A percentile compares a stretch with the other conserved stretches of the same genome.
Evolutionary conservation across 2,797 vertebrate species (phyloP).

Genomic region (Strix occidentalis): DNA sequence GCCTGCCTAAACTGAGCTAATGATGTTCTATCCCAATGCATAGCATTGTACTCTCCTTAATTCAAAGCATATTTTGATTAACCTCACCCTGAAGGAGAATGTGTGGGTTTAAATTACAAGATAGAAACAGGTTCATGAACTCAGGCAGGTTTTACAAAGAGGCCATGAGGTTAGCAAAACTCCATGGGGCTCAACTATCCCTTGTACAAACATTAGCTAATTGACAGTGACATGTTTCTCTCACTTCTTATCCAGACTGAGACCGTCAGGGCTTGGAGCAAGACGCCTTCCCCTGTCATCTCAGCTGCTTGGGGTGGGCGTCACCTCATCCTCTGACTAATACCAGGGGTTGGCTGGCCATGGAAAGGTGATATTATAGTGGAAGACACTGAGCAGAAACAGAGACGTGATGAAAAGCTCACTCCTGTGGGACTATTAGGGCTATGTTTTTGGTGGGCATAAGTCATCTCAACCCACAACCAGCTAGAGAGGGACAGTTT

Average conservation of each 20-base stretch:
- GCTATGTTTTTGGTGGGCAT: neutral
- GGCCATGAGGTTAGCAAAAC: slow-evolving; percentile 53
- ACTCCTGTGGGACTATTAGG: neutral
- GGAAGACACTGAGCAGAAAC: neutral
- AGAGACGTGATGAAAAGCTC: neutral
- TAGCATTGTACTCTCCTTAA: neutral
- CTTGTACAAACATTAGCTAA: slow-evolving; percentile 48
- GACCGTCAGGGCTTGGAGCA: neutral
- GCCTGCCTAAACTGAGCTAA: neutral
- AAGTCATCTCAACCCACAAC: neutral
- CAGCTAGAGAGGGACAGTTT: neutral
- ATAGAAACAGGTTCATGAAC: slow-evolving; percentile 35
- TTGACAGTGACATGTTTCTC: slow-evolving; percentile 43
- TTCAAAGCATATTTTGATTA: neutral
- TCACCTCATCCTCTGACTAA: neutral
- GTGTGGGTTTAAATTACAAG: slow-evolving; percentile 1
- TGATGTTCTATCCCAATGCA: neutral
- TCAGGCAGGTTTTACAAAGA: slow-evolving; percentile 25
- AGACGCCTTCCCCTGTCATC: neutral
- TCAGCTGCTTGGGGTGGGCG: neutral
- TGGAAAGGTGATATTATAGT: neutral
- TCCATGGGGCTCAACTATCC: neutral
- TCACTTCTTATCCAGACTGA: slow-evolving; percentile 4
- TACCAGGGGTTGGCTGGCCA: neutral
- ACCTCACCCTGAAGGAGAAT: neutral